Base-by-base conservation (phyloP, 1,140 invertebrate species). In the Agrypnia vestita region DNA sequence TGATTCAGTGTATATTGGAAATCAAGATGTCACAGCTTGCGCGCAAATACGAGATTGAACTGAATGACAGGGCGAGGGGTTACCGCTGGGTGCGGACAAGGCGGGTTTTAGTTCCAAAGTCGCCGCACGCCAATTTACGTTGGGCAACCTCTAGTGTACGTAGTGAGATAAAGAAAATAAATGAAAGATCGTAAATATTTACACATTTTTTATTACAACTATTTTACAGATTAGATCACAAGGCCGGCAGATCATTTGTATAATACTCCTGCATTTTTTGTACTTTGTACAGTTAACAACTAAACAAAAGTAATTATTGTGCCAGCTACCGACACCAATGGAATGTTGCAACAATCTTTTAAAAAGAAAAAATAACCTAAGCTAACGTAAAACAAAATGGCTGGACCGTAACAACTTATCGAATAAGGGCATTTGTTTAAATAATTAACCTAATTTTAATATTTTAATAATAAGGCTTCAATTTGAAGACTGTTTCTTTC, bases 181-280 rank as follows among this genome's bases (percentile, higher is more conserved):
- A 35, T 35, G n/a, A 44, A 44, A 64, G 15, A 11, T n/a, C 7
- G 3, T n/a, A 8, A 64, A 44, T 64, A 64, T 44, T 44, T 12
- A 64, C 62, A 35, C 25, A 64, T 3, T 44, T 25, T 46, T 64
- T 46, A 64, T 44, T 64, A 64, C 62, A 64, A 13, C 15, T 64
- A 15, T 15, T 35, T 7, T 44, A 64, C 61, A 35, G 21, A 44
- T 69, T 71, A 71, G 67, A 49, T 71, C 67, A 71, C 67, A 71
- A 49, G 17, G 15, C 46, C n/a, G 67, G 17, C 17, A 49, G 67
- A 49, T 71, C 11, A n/a, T 47, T 25, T 44, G 47, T 25, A 61
- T 49, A 69, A 71, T 71, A 49, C 44, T 71, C 49, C 67, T 64
- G 62, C 62, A 7, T 64, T 56, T 64, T 62, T 71, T 71, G 67